Evolutionary conservation across 2,888 invertebrate genomes (phyloP).

Genomic region (Euzophera pinguis): DNA sequence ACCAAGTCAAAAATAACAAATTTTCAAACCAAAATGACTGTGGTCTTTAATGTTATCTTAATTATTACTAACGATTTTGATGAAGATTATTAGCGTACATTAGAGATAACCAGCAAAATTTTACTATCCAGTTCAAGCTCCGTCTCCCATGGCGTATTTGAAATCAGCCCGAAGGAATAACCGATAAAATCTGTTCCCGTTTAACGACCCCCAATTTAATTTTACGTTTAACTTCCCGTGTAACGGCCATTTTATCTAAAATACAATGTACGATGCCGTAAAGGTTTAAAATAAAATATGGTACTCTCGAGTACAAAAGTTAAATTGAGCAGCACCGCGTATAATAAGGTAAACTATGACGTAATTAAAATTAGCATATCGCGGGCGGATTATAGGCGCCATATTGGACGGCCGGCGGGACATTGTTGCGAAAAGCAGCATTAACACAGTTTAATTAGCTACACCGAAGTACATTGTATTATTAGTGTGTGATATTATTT

Average conservation of each 20-base stretch:
- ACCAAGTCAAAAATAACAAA: no score
- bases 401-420: slow-evolving; percentile 16
- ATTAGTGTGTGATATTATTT: background rate
- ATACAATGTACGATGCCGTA: slow-evolving; percentile 3
- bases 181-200: slow-evolving; percentile 4
- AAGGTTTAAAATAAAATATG: slow-evolving; percentile 5
- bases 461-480: background rate
- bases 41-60: no score
- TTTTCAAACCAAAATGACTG: no score
- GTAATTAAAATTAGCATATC: slow-evolving; percentile 27
- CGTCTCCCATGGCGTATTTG: background rate
- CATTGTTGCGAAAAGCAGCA: background rate
- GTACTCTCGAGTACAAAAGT: slow-evolving; percentile 2
- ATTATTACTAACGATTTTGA: no score
- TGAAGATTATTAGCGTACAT: no score
- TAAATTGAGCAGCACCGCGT: slow-evolving; percentile 5
- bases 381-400: slow-evolving; percentile 21
- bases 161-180: background rate
- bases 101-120: background rate
- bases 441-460: slow-evolving; percentile 4
- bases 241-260: slow-evolving; percentile 4
- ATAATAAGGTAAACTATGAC: slow-evolving; percentile 13
- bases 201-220: slow-evolving; percentile 6
- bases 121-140: background rate
- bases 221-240: slow-evolving; percentile 5